Evolutionary conservation across 2,113 vertebrate genomes (phyloP).

Genomic region (Podilymbus podiceps): DNA sequence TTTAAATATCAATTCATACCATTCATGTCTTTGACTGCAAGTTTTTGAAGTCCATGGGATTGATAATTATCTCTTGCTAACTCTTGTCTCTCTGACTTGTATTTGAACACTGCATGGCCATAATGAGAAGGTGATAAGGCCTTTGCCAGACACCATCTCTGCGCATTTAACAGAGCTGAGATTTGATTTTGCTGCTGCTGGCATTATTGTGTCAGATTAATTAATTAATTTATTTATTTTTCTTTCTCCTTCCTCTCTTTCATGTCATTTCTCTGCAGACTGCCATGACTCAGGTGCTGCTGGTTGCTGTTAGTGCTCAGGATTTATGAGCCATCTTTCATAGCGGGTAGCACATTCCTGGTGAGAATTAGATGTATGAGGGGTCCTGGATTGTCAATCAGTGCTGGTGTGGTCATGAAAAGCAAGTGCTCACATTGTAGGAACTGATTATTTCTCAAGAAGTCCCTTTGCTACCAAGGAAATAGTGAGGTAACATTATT

Average conservation of each 20-base stretch:
- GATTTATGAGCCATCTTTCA: slow-evolving; percentile 24
- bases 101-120: background rate
- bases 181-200: slow-evolving; percentile 25
- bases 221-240: no score
- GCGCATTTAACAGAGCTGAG: background rate
- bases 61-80: slow-evolving; percentile 1
- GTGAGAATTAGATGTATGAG: background rate
- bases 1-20: slow-evolving; percentile 27
- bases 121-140: slow-evolving; percentile 40
- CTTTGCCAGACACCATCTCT: background rate
- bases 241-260: background rate
- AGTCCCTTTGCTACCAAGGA: background rate
- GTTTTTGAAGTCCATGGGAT: slow-evolving; percentile 12
- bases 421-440: background rate
- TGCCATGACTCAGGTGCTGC: slow-evolving; percentile 2
- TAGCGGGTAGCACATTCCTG: background rate
- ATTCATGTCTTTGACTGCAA: background rate
- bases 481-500: background rate
- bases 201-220: slow-evolving; percentile 1
- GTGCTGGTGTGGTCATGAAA: background rate
- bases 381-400: background rate
- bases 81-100: slow-evolving; percentile 35
- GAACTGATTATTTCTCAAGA: slow-evolving; percentile 5
- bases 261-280: background rate
- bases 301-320: background rate